A percentile compares a stretch with the other conserved stretches of the same genome.
These are phyloP conservation scores for Molorchus minor DNA, from an alignment of 2,888 invertebrate species.

Conservation along the genomic window DNA sequence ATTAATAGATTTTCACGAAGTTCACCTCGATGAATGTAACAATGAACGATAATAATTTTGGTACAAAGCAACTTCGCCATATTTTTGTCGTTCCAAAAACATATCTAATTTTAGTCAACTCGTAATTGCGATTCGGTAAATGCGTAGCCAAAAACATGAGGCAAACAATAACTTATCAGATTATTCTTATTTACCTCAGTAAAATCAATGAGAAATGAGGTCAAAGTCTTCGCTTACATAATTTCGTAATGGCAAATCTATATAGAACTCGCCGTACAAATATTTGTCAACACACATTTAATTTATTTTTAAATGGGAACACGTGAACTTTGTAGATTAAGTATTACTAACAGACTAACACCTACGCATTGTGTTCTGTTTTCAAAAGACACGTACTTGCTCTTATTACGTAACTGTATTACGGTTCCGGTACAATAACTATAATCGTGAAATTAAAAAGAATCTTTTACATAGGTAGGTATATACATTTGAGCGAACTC, in stretches of 20 bases:
- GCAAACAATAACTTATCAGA: constrained; percentile 28
- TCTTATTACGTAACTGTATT: constrained; percentile 50
- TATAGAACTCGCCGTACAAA: constrained; percentile 37
- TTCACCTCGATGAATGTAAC: constrained; percentile 24
- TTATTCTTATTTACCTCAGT: constrained; percentile 34
- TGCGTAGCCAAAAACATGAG: constrained; percentile 30
- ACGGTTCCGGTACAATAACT: constrained; percentile 55
- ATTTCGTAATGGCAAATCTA: constrained; percentile 48
- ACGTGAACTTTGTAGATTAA: constrained; percentile 29
- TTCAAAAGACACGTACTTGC: constrained; percentile 43
- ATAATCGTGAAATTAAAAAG: constrained; percentile 50
- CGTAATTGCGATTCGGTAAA: constrained; percentile 38
- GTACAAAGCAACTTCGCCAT: constrained; percentile 26
- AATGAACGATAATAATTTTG: constrained; percentile 29
- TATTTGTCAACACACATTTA: constrained; percentile 38
- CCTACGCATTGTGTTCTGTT: constrained; percentile 37
- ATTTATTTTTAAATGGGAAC: constrained; percentile 38
- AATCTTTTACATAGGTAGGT: no score
- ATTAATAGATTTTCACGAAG: constrained; percentile 32
- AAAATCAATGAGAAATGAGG: constrained; percentile 43
- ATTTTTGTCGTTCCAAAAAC: constrained; percentile 33
- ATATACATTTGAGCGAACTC: no score
- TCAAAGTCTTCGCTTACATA: constrained; percentile 50
- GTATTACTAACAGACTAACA: constrained; percentile 30
- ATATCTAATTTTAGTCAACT: constrained; percentile 34